A percentile compares a stretch with the other conserved stretches of the same genome.
These are phyloP conservation scores for Polypedilum vanderplanki DNA, from an alignment of 1,140 invertebrate genomes.

Conservation along the genomic window DNA sequence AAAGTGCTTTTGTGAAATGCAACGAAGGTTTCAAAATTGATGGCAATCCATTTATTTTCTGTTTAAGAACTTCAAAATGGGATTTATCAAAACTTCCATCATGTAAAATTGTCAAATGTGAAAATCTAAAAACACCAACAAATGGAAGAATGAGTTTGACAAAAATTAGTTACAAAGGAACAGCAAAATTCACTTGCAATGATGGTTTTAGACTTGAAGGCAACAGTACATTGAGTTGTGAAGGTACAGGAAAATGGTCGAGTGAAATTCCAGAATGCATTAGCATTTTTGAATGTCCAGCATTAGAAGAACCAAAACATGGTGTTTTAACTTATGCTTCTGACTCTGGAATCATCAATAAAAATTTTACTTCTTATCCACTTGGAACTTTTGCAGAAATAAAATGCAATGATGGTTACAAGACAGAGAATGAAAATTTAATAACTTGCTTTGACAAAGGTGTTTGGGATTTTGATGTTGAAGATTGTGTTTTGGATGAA, in stretches of 20 bases:
- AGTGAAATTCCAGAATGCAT: constrained; percentile 45
- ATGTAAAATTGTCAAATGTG: constrained; percentile 39
- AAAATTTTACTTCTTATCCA: constrained; percentile 29
- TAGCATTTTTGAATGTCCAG: constrained; percentile 37
- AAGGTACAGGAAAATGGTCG: constrained; percentile 49
- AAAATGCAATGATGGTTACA: constrained; percentile 44
- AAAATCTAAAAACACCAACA: constrained; percentile 23
- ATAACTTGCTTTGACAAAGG: constrained; percentile 48
- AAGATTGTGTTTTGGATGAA: constrained; percentile 37
- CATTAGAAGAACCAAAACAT: not conserved
- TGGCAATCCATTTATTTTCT: constrained; percentile 43
- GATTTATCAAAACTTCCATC: constrained; percentile 44
- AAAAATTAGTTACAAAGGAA: constrained; percentile 45
- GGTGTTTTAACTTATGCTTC: constrained; percentile 28
- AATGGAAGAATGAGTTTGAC: constrained; percentile 25
- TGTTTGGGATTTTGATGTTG: constrained; percentile 43
- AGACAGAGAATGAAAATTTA: constrained; percentile 42
- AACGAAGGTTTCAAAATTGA: constrained; percentile 47
- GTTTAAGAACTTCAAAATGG: constrained; percentile 49
- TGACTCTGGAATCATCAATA: constrained; percentile 27
- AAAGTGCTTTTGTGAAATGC: constrained; percentile 47
- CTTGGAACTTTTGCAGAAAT: constrained; percentile 47
- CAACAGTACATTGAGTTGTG: constrained; percentile 44
- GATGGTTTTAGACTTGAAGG: constrained; percentile 49
- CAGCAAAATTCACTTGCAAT: constrained; percentile 48